Conservation (phyloP, 2,113 vertebrate species). For the Passer montanus region DNA sequence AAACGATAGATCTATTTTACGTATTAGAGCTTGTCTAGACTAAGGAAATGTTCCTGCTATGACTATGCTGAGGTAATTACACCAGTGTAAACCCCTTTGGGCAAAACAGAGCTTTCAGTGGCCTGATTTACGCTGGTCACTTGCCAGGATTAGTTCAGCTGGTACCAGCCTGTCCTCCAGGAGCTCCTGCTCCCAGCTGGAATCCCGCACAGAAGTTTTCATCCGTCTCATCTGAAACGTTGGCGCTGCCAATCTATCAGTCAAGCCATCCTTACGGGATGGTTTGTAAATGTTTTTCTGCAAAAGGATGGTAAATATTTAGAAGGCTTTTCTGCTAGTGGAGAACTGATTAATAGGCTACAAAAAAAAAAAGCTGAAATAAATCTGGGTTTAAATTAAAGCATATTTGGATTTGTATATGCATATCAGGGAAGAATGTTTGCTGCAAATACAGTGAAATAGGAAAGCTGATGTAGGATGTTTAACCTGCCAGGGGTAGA, state of each 20-base stretch:
- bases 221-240: not conserved
- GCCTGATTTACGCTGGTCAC: conserved; percentile 60
- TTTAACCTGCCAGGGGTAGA: not conserved
- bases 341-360: not conserved
- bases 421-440: accelerated
- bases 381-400: not conserved
- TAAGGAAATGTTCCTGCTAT: conserved; percentile 58
- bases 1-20: conserved; percentile 54
- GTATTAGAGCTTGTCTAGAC: conserved; percentile 66
- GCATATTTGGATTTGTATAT: not conserved
- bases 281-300: not conserved
- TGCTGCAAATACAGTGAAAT: not conserved
- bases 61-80: conserved; percentile 51
- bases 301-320: not conserved
- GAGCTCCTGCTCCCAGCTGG: conserved; percentile 32
- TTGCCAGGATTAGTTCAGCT: conserved; percentile 63
- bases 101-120: conserved; percentile 66
- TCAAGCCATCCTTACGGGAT: not conserved
- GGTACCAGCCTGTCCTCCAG: conserved; percentile 40
- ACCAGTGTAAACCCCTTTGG: conserved; percentile 52
- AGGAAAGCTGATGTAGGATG: not conserved
- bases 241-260: not conserved
- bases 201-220: not conserved
- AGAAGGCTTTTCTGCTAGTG: not conserved
- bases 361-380: not conserved